Conservation (phyloP, 2,113 vertebrate species). For the Lamprologus ornatipinnis region DNA sequence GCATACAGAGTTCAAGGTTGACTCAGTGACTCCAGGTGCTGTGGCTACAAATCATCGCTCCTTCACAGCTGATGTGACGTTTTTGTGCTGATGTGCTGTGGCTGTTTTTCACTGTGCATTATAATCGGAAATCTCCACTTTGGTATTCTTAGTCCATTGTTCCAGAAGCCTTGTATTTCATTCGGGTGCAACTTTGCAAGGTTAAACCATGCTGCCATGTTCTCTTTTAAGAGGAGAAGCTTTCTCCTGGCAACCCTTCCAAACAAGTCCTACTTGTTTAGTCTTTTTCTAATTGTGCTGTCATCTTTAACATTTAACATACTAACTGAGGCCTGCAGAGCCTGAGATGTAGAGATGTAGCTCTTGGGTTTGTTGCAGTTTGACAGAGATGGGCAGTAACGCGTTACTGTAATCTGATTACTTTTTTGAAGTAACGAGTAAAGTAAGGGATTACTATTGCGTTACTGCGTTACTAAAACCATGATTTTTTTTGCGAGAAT, state of each 20-base stretch:
- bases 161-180: background rate
- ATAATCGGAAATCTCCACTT: background rate
- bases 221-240: background rate
- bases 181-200: background rate
- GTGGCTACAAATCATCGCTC: background rate
- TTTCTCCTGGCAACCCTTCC: background rate
- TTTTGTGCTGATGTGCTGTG: background rate
- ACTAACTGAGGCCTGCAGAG: background rate
- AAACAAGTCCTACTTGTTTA: background rate
- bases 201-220: background rate
- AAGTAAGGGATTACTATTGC: too few relatives aligned
- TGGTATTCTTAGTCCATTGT: background rate
- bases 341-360: background rate
- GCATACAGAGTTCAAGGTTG: background rate
- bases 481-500: too few relatives aligned
- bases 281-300: background rate
- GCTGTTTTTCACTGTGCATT: background rate
- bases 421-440: too few relatives aligned
- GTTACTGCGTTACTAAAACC: rapidly evolving
- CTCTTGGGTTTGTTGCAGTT: background rate
- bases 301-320: background rate
- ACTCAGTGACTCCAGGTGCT: background rate
- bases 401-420: too few relatives aligned
- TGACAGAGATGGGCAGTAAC: background rate
- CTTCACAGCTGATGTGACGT: background rate